Evolutionary conservation across 1,140 invertebrate genomes (phyloP).

Genomic region (Limonius californicus): DNA sequence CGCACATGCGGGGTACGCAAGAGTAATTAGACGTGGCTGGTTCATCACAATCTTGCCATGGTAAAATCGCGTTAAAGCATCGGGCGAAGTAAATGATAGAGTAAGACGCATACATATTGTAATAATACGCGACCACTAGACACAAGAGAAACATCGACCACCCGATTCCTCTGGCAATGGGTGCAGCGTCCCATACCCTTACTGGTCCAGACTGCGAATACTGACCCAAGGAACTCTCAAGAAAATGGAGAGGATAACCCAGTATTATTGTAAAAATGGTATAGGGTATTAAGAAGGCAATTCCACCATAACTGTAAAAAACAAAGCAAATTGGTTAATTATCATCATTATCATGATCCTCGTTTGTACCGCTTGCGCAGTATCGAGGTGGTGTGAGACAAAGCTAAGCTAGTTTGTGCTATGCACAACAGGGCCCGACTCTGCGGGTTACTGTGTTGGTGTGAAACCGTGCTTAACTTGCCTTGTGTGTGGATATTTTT

Average conservation of each 20-base stretch:
- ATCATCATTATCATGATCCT: no score
- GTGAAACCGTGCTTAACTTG: no score
- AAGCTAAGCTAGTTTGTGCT: no score
- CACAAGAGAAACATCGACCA: constrained; percentile 6
- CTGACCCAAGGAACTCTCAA: constrained; percentile 20
- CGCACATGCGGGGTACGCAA: neutral
- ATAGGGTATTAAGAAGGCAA: constrained; percentile 17
- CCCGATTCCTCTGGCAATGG: constrained; percentile 13
- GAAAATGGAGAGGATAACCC: constrained; percentile 19
- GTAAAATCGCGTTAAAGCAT: constrained; percentile 18
- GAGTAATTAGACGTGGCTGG: neutral
- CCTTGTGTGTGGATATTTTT: no score
- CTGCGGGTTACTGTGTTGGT: no score
- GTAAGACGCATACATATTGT: constrained; percentile 21
- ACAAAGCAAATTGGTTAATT: neutral
- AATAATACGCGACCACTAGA: constrained; percentile 6
- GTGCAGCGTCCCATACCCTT: constrained; percentile 21
- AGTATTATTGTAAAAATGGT: constrained; percentile 17
- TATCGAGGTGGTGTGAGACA: no score
- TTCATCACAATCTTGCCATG: constrained; percentile 18
- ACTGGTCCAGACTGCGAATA: constrained; percentile 18
- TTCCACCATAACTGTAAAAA: constrained; percentile 19
- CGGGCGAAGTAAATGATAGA: constrained; percentile 17
- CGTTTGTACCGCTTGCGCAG: no score
- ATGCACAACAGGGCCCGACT: no score